These are phyloP conservation scores for Platalea minor DNA, from an alignment of 2,797 vertebrate species.

Conservation along the genomic window DNA sequence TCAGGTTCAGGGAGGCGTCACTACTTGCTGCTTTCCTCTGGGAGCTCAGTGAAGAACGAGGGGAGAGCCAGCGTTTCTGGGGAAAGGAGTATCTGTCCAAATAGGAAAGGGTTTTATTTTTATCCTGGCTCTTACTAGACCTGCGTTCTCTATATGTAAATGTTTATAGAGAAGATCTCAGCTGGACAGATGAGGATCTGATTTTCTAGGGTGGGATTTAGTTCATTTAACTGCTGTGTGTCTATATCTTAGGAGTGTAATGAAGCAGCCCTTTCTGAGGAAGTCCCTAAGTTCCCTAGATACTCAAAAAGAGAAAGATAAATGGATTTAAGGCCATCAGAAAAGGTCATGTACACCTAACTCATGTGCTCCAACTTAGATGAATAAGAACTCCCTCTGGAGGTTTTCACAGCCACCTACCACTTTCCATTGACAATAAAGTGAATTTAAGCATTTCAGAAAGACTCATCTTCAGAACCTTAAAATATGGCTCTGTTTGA, in stretches of 20 bases:
- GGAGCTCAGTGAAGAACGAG: not conserved
- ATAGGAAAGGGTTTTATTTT: not conserved
- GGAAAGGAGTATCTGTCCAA: not conserved
- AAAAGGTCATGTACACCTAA: not conserved
- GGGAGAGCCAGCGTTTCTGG: not conserved
- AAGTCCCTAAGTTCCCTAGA: not conserved
- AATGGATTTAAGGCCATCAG: not conserved
- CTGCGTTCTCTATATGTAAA: not conserved
- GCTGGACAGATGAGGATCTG: not conserved
- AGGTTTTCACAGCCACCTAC: not conserved
- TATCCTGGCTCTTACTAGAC: not conserved
- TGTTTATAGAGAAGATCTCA: not conserved
- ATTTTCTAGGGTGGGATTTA: not conserved
- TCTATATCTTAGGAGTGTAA: not conserved
- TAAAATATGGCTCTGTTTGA: not conserved
- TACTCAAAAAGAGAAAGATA: not conserved
- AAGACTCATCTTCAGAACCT: not conserved
- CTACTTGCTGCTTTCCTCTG: not conserved
- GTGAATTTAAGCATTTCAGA: not conserved
- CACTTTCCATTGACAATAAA: not conserved
- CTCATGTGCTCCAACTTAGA: not conserved
- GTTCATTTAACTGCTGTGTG: not conserved
- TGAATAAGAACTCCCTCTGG: not conserved
- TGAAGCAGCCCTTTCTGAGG: not conserved
- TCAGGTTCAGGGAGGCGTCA: not conserved